Conservation (phyloP, 2,888 invertebrate genomes). For the Ariolimax columbianus region DNA sequence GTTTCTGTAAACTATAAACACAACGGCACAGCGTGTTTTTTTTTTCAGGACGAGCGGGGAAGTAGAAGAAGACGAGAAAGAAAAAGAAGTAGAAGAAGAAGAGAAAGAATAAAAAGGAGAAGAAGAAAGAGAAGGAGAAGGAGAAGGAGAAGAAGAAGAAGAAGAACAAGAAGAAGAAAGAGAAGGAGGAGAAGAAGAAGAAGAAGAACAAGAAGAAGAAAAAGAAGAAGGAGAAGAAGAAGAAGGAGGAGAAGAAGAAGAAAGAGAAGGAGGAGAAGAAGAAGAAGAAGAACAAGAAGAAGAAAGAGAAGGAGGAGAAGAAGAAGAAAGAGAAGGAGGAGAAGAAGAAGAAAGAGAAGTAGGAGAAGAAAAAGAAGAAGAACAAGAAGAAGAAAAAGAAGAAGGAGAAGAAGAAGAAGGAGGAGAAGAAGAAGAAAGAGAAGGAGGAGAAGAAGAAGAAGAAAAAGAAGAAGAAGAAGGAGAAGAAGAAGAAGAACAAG, state of each 20-base stretch:
- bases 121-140: background rate
- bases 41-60: background rate
- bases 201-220: background rate
- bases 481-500: constrained; percentile 30
- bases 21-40: background rate
- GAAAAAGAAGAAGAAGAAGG: background rate
- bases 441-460: background rate
- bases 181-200: background rate
- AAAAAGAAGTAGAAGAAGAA: background rate
- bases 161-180: background rate
- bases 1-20: too few relatives aligned
- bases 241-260: background rate
- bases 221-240: background rate
- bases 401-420: background rate
- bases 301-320: constrained; percentile 19
- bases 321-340: constrained; percentile 24
- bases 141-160: background rate
- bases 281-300: constrained; percentile 10
- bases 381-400: background rate
- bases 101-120: too few relatives aligned
- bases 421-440: background rate
- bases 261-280: background rate
- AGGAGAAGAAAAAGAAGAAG: background rate
- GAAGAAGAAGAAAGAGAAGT: constrained; percentile 11
- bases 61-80: too few relatives aligned